Evolutionary conservation across 1,140 invertebrate genomes (phyloP), one percentile per base, ranked within the genome.

Genomic region (Cherax destructor): DNA sequence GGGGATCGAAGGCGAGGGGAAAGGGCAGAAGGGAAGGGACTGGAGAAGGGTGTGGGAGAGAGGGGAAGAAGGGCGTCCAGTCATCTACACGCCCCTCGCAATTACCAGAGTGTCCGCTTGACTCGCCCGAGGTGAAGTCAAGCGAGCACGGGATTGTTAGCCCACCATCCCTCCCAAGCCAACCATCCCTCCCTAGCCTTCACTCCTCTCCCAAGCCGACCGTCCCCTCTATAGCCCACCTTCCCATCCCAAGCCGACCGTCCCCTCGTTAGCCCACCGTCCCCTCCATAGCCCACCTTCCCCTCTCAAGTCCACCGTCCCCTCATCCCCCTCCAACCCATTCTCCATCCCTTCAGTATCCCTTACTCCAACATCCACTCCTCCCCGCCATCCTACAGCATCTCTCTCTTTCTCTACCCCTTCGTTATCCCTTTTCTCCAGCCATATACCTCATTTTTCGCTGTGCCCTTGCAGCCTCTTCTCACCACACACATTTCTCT

Each of bases 121-220:
- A 74, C 69, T 74, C n/a, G 69, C n/a, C 69, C 7, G 69, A 11
- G 69, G 69, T 65, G 69, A 74, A 74, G 69, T 74, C 69, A 74
- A 74, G 69, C 69, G 69, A 74, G 69, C n/a, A 74, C n/a, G 69
- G 69, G 69, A 74, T 74, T 74, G 69, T 74, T 74, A 74, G 69
- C 69, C 69, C n/a, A 21, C 65, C 65, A 11, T 69, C 65, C 65
- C 65, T 21, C 65, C 18, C 1, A 1, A 11, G 5, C 65, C 18
- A 4, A 69, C 65, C 65, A 10, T 0, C 65, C 6, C 65, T 18
- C 13, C 18, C 65, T 4, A 11, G 13, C 13, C 65, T 6, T 59
- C 13, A 11, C 65, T 4, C 7, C 65, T 5, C 13, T 18, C 65
- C 65, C 65, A 18, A 21, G 5, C 5, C 13, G 21, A 11, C 65